Base-by-base conservation (phyloP, 2,113 vertebrate species). In the Prionailurus viverrinus region DNA sequence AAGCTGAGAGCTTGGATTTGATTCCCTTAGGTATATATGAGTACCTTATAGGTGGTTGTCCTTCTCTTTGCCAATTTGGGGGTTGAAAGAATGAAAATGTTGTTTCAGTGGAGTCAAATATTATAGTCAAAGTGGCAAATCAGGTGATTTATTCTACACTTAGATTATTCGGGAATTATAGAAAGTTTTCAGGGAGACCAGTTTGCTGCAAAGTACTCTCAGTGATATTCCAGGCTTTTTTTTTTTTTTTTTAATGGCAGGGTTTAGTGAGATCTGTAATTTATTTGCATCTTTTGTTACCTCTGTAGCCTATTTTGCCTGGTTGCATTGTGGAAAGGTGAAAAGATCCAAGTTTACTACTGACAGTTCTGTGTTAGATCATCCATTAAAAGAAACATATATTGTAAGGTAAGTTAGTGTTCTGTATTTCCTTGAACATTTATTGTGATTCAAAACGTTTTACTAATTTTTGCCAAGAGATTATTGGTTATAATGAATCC, bases 211-310 rank as follows among this genome's bases (percentile, higher is more conserved):
- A 66, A 65, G 31, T 27, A 71, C 51, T 89, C 45, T 85, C 19
- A 65, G 39, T 36, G 63, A 82, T 91, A 63, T 14, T 93, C 16
- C 4, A 4, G n/a, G 68, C 2, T 36, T 36, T 36, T 45, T 80
- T 15, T 39, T 27, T 31, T 31, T 73, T 74, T 74, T 41, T 74
- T 74, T 33, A 90, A 63, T 58, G 58, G 65, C 48, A 48, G n/a
- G 58, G 21, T 12, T 85, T 94, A 94, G 16, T 80, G 51, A 45
- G 16, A 73, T 84, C 27, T 91, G 14, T 9, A 2, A 41, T 92
- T 76, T 81, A 76, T 39, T 92, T 89, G 29, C 27, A 48, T 86
- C 58, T 92, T 95, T 93, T 86, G 41, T 94, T 93, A n/a, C 89
- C 31, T 92, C 61, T 55, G n/a, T 81, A 81, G 68, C n/a, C 53